These are phyloP conservation scores for Drosophila rubida DNA, from an alignment of 2,888 invertebrate species.

Conservation along the genomic window DNA sequence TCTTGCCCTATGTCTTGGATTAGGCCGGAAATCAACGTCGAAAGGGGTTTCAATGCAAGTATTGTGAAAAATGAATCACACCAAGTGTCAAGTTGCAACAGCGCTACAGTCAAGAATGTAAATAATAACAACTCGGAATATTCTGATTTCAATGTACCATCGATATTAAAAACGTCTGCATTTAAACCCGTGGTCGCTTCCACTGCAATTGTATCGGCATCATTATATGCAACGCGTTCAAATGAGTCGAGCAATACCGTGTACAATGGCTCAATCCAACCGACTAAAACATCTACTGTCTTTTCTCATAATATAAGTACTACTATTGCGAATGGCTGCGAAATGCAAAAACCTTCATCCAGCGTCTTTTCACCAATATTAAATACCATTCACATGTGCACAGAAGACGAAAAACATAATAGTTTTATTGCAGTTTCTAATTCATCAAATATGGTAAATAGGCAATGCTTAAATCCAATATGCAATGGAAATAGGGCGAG, in stretches of 20 bases:
- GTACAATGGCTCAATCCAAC: conserved; percentile 40
- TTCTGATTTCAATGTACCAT: conserved; percentile 63
- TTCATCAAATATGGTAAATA: not conserved
- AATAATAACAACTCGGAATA: conserved; percentile 9
- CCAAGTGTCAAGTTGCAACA: conserved; percentile 16
- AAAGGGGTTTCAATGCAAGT: conserved; percentile 25
- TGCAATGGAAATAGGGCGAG: not conserved
- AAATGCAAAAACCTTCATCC: conserved; percentile 19
- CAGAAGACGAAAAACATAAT: conserved; percentile 26
- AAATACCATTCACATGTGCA: conserved; percentile 25
- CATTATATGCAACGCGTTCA: conserved; percentile 59
- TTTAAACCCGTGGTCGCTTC: conserved; percentile 78
- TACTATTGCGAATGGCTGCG: conserved; percentile 37
- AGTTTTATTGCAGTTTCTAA: conserved; percentile 1
- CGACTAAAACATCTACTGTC: conserved; percentile 59
- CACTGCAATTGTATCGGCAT: conserved; percentile 65
- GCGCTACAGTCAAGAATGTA: conserved; percentile 31
- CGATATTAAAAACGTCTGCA: conserved; percentile 71
- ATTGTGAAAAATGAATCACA: conserved; percentile 51
- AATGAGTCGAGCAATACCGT: conserved; percentile 49
- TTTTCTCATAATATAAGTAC: conserved; percentile 51
- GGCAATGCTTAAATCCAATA: conserved; percentile 11
- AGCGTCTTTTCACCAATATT: conserved; percentile 40
- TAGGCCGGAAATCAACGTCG: conserved; percentile 83
- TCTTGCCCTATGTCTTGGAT: conserved; percentile 88